Evolutionary conservation across 2,888 invertebrate genomes (phyloP), one percentile per base, ranked within the genome.

Genomic region (Ganaspis brasiliensis): DNA sequence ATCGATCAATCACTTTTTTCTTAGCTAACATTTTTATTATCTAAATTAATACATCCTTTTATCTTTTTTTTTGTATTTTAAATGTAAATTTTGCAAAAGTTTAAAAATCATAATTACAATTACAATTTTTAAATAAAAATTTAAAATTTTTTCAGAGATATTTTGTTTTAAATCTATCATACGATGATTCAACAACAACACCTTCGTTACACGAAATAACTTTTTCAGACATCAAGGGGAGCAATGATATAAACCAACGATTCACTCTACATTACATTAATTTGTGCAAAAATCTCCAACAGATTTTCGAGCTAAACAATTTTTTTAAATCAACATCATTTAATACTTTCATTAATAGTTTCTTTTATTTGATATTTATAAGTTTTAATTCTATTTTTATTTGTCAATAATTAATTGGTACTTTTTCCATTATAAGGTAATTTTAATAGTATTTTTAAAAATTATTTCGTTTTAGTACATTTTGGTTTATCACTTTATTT

Each of bases 281-380:
- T 67, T 24, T 49, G 67, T 67, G 67, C 67, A 67, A 37, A 67
- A 67, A 67, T 67, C 67, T 67, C 40, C 40, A 67, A 45, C 45
- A 67, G 67, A 67, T 45, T 1, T 24, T 45, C 10, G 26, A 67
- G 67, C n/a, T 21, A 40, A 67, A 40, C 40, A 45, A 8, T 67
- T 67, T 67, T 21, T 14, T 40, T 6, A 40, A 14, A 24, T 26
- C 10, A n/a, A 45, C 14, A 6, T 67, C 24, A 37, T 40, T 35
- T 63, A 14, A 10, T 61, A 8, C 16, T 16, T 61, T 10, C 16
- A n/a, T 16, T 14, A 56, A 0, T 35, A 8, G 8, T 31, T 2
- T 14, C 5, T 16, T 6, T 6, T 31, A 1, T 16, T 16, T 59
- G 9, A 2, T 6, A 35, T 37, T 52, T 52, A 16, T 52, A 12